Conservation (phyloP, 2,113 vertebrate genomes). For the Psilopsiagon aymara region DNA sequence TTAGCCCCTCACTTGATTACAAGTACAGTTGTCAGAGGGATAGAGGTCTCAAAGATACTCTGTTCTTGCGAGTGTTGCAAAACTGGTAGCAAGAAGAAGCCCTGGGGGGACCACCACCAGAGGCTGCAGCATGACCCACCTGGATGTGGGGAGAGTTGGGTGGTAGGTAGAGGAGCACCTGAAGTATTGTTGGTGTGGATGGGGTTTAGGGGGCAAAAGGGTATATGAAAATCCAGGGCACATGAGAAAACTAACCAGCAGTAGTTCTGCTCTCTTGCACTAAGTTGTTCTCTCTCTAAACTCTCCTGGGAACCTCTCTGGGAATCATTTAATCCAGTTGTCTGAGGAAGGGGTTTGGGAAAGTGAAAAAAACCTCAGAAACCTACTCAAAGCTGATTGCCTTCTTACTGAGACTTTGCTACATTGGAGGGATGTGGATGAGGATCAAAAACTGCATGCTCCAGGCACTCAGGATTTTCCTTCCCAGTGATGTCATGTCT, state of each 20-base stretch:
- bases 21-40: neutral
- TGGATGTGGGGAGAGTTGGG: neutral
- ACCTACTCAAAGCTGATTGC: neutral
- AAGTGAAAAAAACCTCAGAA: neutral
- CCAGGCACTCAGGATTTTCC: neutral
- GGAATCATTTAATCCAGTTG: neutral
- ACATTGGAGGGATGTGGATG: rapidly evolving
- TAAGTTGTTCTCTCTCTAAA: neutral
- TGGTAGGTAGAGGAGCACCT: neutral
- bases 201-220: neutral
- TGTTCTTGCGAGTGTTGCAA: neutral
- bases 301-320: neutral
- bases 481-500: neutral
- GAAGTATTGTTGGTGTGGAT: rapidly evolving
- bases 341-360: neutral
- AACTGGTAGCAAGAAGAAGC: neutral
- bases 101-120: neutral
- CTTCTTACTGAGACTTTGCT: neutral
- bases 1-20: neutral
- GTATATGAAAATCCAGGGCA: neutral
- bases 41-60: neutral
- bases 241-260: neutral
- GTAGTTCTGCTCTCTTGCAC: neutral
- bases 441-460: neutral
- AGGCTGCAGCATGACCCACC: neutral